These are phyloP conservation scores for Tinea pellionella DNA, from an alignment of 2,888 invertebrate genomes.

Conservation along the genomic window DNA sequence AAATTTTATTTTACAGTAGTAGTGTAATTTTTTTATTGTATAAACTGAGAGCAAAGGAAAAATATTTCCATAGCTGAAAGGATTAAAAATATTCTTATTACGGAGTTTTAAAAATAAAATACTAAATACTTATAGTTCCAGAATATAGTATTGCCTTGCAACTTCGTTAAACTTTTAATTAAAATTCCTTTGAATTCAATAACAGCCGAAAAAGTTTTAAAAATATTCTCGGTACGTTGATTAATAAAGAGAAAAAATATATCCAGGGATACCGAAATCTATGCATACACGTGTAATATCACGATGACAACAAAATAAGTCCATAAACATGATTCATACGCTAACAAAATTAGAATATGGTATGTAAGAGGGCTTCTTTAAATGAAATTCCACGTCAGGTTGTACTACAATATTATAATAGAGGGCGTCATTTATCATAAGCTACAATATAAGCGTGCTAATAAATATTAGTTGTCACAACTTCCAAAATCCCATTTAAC, in stretches of 20 bases:
- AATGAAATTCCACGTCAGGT: constrained; percentile 61
- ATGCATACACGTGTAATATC: not conserved
- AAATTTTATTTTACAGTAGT: too few species aligned
- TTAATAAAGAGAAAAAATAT: not conserved
- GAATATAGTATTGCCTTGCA: not conserved
- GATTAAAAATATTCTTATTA: not conserved
- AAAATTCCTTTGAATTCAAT: not conserved
- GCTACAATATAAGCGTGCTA: constrained; percentile 45
- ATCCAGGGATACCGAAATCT: not conserved
- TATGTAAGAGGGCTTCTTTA: constrained; percentile 40
- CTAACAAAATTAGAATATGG: constrained; percentile 50
- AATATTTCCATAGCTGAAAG: too few species aligned
- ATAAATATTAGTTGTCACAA: constrained; percentile 54
- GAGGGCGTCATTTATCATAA: constrained; percentile 44
- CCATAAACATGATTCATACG: constrained; percentile 53
- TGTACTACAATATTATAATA: constrained; percentile 11
- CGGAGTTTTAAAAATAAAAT: not conserved
- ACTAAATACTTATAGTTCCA: not conserved
- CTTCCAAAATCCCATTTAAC: constrained; percentile 25
- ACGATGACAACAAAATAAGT: constrained; percentile 4
- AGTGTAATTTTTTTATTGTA: too few species aligned
- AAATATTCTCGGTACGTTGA: not conserved
- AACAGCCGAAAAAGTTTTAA: not conserved
- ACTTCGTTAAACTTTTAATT: not conserved
- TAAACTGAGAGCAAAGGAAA: constrained; percentile 15